These are phyloP conservation scores for Ochotona princeps DNA, from an alignment of 2,113 vertebrate genomes.

Conservation along the genomic window DNA sequence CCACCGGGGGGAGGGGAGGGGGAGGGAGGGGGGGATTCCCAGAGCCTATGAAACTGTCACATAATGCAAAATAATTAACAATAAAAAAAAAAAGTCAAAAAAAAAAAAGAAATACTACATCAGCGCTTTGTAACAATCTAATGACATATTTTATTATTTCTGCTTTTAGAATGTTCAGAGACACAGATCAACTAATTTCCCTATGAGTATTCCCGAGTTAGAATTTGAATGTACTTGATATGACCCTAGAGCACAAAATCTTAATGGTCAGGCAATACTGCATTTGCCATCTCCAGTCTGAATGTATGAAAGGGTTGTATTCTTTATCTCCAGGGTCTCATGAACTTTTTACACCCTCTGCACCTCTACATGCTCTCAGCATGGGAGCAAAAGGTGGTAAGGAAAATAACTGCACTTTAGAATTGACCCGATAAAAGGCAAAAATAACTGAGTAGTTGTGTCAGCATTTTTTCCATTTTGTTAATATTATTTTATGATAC, in stretches of 20 bases:
- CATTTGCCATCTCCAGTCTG: neutral
- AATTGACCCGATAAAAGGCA: neutral
- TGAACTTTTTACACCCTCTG: neutral
- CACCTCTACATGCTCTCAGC: neutral
- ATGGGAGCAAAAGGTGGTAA: neutral
- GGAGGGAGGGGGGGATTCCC: too few relatives aligned
- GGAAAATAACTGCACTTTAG: neutral
- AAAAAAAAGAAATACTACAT: neutral
- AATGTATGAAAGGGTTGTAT: neutral
- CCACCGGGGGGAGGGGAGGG: too few relatives aligned
- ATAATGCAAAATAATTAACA: too few relatives aligned
- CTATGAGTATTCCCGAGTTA: neutral
- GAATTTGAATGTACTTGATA: neutral
- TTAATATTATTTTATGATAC: too few relatives aligned
- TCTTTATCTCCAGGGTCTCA: neutral
- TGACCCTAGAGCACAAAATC: neutral
- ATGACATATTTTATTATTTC: neutral
- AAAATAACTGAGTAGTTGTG: neutral
- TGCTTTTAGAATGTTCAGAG: conserved; percentile 17
- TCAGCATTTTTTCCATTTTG: neutral
- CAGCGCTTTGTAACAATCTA: neutral
- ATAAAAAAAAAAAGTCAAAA: too few relatives aligned
- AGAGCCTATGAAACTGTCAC: too few relatives aligned
- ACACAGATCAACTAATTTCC: conserved; percentile 15
- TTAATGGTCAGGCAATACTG: neutral